Evolutionary conservation across 2,888 invertebrate species (phyloP).

Genomic region (Eurytoma californica): DNA sequence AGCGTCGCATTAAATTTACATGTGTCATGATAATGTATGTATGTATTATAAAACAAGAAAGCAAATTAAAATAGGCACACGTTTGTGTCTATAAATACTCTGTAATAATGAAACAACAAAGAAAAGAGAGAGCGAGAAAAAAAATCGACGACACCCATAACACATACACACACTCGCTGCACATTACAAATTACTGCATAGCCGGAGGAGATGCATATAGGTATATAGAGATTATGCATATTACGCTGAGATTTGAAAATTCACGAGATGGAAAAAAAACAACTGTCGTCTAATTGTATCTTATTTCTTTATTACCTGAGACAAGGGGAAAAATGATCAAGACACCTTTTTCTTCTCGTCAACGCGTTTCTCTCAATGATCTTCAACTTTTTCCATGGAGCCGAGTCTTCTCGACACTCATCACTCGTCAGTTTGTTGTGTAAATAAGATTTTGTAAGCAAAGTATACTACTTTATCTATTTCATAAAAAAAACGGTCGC

Average conservation of each 20-base stretch:
- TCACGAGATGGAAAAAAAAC: not conserved
- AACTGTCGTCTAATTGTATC: not conserved
- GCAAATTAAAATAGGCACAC: too few species aligned
- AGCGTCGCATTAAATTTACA: too few species aligned
- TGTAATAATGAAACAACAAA: not conserved
- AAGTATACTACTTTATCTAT: too few species aligned
- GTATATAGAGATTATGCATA: not conserved
- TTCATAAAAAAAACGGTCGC: too few species aligned
- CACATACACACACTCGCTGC: not conserved
- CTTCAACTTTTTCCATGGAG: not conserved
- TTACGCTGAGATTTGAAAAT: not conserved
- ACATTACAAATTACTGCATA: slow-evolving; percentile 28
- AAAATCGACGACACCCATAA: not conserved
- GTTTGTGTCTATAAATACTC: too few species aligned
- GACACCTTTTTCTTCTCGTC: slow-evolving; percentile 15
- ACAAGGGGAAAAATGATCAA: not conserved
- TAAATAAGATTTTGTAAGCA: too few species aligned
- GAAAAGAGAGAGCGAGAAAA: not conserved
- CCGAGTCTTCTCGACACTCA: not conserved
- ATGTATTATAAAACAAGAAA: too few species aligned
- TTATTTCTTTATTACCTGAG: not conserved
- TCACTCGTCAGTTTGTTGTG: slow-evolving; percentile 2
- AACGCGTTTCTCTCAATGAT: not conserved
- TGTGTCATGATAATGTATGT: too few species aligned
- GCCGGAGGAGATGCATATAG: slow-evolving; percentile 10